Conservation (phyloP, 2,888 invertebrate genomes). For the Gymnocheta viridis region DNA sequence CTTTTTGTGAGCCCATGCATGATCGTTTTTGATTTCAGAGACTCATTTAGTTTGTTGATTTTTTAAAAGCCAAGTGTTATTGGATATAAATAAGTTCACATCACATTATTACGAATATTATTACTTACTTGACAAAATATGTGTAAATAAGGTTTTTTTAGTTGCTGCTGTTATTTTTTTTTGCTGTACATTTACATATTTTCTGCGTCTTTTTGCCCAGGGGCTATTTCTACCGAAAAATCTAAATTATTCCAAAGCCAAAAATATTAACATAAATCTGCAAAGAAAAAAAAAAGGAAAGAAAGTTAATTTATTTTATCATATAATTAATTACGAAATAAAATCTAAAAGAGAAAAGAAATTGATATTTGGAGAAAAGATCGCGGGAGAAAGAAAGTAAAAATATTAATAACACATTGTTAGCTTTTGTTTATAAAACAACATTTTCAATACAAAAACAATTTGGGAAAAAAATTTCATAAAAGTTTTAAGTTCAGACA, state of each 20-base stretch:
- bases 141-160: constrained; percentile 21
- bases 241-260: constrained; percentile 44
- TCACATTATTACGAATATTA: not conserved
- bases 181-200: constrained; percentile 30
- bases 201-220: not conserved
- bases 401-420: not conserved
- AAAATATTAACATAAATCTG: constrained; percentile 66
- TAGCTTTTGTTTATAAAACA: too few species aligned
- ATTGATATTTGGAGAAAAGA: not conserved
- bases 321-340: constrained; percentile 39
- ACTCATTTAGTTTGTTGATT: too few species aligned
- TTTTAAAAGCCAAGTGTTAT: too few species aligned
- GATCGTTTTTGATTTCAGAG: too few species aligned
- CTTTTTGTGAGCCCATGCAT: too few species aligned
- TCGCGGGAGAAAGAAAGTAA: not conserved
- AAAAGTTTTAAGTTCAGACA: too few species aligned
- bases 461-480: too few species aligned
- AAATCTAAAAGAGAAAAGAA: constrained; percentile 5
- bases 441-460: too few species aligned
- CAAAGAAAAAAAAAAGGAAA: constrained; percentile 53
- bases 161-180: constrained; percentile 24
- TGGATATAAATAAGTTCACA: too few species aligned
- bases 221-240: constrained; percentile 17
- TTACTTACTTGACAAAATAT: constrained; percentile 62
- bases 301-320: constrained; percentile 54